Percentiles rank a stretch among this genome's conserved stretches.
These are phyloP conservation scores for Nasua narica DNA, from an alignment of 2,797 vertebrate genomes.

Conservation along the genomic window DNA sequence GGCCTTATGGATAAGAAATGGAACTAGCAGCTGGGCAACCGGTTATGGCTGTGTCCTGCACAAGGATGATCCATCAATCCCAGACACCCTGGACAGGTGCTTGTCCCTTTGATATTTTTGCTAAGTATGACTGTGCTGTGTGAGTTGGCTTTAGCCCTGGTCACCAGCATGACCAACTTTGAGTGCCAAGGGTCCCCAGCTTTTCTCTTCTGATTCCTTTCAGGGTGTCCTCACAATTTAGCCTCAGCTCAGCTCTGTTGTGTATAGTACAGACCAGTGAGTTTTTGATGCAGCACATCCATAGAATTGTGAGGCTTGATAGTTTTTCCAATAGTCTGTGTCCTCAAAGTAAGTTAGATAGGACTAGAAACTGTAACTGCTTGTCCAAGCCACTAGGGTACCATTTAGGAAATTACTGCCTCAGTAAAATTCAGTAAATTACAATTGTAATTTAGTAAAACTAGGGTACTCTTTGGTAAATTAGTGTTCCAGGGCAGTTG, in stretches of 20 bases:
- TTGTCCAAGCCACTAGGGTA: slow-evolving; percentile 1
- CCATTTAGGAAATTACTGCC: slow-evolving; percentile 52
- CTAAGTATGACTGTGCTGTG: background rate
- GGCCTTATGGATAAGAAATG: background rate
- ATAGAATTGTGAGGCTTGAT: background rate
- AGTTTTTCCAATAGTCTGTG: background rate
- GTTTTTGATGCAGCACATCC: background rate
- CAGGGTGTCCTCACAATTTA: background rate
- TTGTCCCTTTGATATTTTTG: background rate
- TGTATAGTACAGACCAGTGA: background rate
- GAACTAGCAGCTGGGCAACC: background rate
- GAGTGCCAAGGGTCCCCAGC: background rate
- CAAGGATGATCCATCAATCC: background rate
- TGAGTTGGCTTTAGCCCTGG: background rate
- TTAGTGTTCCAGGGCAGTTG: background rate
- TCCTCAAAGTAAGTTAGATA: background rate
- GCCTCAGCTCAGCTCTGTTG: background rate
- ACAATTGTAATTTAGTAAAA: slow-evolving; percentile 35
- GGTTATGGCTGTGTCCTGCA: background rate
- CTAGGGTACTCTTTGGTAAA: slow-evolving; percentile 5
- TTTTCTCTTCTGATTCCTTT: background rate
- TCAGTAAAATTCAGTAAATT: slow-evolving; percentile 35
- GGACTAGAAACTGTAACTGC: background rate
- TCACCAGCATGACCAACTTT: background rate
- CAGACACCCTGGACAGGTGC: background rate